A percentile compares a stretch with the other conserved stretches of the same genome.
phyloP scores from a whole-genome alignment of 1,140 invertebrate species.

The Proctacanthus coquilletti region DNA sequence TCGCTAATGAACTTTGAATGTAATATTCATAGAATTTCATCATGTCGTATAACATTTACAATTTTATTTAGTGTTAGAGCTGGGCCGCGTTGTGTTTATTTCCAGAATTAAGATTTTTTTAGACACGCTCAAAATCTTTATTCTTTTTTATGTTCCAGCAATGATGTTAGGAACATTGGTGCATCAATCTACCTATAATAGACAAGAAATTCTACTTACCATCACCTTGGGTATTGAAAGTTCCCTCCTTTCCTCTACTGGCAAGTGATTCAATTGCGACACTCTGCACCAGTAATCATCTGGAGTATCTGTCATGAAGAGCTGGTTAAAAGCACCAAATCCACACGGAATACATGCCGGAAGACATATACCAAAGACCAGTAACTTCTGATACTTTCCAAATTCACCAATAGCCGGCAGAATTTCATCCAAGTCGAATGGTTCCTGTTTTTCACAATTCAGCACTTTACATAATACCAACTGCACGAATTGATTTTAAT shows the following conservation, averaged over 20 bases:
- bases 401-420: conserved; percentile 74
- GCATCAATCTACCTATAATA: no score
- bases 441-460: no score
- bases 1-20: no score
- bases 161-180: no score
- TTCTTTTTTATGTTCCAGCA: conserved; percentile 3
- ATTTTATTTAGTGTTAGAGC: no score
- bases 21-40: no score
- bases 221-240: conserved; percentile 45
- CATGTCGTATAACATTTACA: no score
- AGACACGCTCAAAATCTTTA: no score
- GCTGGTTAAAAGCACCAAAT: conserved; percentile 79
- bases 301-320: conserved; percentile 70
- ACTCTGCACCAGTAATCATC: conserved; percentile 61
- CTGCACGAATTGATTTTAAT: no score
- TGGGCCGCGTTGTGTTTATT: no score
- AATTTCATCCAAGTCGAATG: conserved; percentile 66
- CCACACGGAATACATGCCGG: conserved; percentile 78
- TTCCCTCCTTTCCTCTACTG: conserved; percentile 39
- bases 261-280: conserved; percentile 43
- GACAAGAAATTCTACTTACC: conserved; percentile 14
- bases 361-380: conserved; percentile 72
- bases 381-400: conserved; percentile 68
- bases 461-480: no score
- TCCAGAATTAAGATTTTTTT: no score